Percentiles rank a stretch among this genome's conserved stretches.
Conservation (phyloP, 2,888 invertebrate genomes). For the Sisyra terminalis region DNA sequence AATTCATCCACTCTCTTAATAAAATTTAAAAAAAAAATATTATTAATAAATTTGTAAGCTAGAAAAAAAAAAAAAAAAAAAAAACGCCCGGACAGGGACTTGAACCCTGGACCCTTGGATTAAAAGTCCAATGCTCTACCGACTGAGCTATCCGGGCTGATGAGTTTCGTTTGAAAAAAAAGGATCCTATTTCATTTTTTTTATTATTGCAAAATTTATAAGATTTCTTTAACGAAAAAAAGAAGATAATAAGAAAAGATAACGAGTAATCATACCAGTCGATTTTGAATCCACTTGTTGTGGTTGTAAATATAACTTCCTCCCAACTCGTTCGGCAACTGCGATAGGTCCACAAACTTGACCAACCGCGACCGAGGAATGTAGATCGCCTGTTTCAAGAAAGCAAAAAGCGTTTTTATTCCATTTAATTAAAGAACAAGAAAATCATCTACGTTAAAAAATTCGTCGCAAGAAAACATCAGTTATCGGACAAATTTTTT, state of each 20-base stretch:
- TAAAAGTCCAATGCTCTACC: neutral
- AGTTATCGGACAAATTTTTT: no score
- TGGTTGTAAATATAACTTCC: conserved; percentile 57
- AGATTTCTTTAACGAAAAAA: no score
- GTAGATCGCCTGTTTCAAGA: conserved; percentile 43
- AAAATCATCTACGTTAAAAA: no score
- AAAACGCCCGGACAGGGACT: no score
- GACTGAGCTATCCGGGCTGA: neutral
- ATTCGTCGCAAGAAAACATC: no score
- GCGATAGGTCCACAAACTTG: conserved; percentile 48
- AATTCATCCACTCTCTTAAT: conserved; percentile 51
- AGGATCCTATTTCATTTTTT: no score
- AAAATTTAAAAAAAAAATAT: neutral
- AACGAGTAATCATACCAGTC: conserved; percentile 39
- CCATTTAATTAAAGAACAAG: neutral
- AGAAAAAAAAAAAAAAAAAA: no score
- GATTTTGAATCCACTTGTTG: conserved; percentile 54
- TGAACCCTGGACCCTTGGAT: neutral
- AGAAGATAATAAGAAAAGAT: conserved; percentile 2
- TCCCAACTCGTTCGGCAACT: conserved; percentile 55
- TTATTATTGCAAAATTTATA: no score
- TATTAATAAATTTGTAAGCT: no score
- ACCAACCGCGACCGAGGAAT: conserved; percentile 49
- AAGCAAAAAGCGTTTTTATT: conserved; percentile 4
- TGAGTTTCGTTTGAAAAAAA: no score